These are phyloP conservation scores for Mayetiola destructor DNA, from an alignment of 2,888 invertebrate genomes.

Conservation along the genomic window DNA sequence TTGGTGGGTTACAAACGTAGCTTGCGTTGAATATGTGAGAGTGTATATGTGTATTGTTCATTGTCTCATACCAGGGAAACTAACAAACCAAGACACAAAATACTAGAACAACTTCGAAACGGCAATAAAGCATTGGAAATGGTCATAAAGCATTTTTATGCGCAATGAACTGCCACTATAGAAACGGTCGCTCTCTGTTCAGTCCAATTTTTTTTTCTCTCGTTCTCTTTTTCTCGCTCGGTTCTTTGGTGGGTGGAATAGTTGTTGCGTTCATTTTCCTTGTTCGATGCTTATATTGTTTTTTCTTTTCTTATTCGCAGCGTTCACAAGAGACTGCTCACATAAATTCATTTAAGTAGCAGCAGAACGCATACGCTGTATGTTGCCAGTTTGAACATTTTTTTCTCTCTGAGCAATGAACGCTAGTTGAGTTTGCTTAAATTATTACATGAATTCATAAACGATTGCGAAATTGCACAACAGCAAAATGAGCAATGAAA, in stretches of 20 bases:
- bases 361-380: not conserved
- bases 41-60: not conserved
- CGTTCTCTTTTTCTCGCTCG: not conserved
- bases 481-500: too few species aligned
- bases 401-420: too few species aligned
- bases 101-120: slow-evolving; percentile 13
- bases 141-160: slow-evolving; percentile 32
- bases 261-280: not conserved
- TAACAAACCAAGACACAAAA: not conserved
- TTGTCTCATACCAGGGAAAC: not conserved
- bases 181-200: not conserved
- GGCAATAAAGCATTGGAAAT: slow-evolving; percentile 34
- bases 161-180: slow-evolving; percentile 11
- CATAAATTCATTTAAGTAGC: slow-evolving; percentile 4
- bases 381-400: too few species aligned
- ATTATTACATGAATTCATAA: not conserved
- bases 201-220: not conserved
- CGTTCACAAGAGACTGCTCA: not conserved
- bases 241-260: not conserved
- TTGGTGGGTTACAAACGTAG: not conserved
- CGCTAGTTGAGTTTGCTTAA: slow-evolving; percentile 6
- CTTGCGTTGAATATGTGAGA: not conserved
- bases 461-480: not conserved
- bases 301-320: not conserved
- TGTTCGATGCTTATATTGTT: too few species aligned